Evolutionary conservation across 2,113 vertebrate species (phyloP), one percentile per base, ranked within the genome.

Genomic region (Azemiops feae): DNA sequence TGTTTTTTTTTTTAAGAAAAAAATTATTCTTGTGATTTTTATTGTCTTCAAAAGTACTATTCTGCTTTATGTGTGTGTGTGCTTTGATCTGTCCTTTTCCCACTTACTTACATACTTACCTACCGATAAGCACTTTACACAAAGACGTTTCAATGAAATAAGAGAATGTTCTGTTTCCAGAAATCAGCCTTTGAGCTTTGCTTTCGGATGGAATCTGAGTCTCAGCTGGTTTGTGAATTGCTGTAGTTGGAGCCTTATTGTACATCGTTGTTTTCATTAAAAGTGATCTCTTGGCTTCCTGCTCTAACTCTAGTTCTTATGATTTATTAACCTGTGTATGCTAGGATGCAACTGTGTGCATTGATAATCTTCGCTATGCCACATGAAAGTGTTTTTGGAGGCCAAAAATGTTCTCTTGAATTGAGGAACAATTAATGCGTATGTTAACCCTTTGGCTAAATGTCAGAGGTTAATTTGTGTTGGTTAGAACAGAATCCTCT

Each of bases 181-280:
- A 93, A 87, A 92, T 91, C 92, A 69, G 60, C 90, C 86, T 9
- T n/a, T 27, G 87, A 92, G 30, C 20, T 90, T 89, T 85, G 52
- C 30, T 93, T 60, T 89, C 14, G 14, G 39, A 3, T 89, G 22
- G 94, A 55, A 88, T 92, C 88, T 25, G 52, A 93, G 55, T 95
- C 43, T 91, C 88, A 58, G 85, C 92, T 95, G 94, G 6, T 93
- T 95, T 95, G 96, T 95, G 92, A 95, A 81, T n/a, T 81, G 85
- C 90, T 88, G 90, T 96, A 81, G 91, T 96, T 94, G 92, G 93
- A 91, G 47, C 87, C 91, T 95, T 91, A 93, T 89, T 92, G 95
- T 97, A 93, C 87, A 85, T 88, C 52, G 55, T 85, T 89, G 92
- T 95, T 96, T 91, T 54, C 94, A 97, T 97, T 97, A 97, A 97